phyloP scores from a whole-genome alignment of 2,888 invertebrate species.

The Chironomus tentans region DNA sequence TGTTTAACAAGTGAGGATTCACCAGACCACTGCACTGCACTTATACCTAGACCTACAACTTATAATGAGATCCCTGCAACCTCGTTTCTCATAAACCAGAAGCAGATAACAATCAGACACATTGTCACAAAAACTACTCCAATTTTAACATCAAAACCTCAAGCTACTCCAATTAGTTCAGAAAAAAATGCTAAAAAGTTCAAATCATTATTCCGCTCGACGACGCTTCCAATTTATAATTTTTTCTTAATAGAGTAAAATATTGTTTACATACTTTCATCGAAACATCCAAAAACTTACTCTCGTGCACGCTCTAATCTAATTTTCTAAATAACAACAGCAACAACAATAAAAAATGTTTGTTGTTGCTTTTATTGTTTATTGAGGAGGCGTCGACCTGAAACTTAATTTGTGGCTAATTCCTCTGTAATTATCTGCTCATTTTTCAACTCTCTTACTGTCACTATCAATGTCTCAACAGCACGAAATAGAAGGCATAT shows the following conservation, averaged over 20 bases:
- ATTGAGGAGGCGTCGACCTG: neutral
- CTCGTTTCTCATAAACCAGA: too few relatives aligned
- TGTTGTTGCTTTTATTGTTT: neutral
- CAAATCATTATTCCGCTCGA: neutral
- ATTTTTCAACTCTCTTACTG: slow-evolving; percentile 5
- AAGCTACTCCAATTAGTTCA: neutral
- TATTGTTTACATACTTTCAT: too few relatives aligned
- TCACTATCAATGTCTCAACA: neutral
- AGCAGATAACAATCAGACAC: too few relatives aligned
- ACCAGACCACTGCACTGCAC: too few relatives aligned
- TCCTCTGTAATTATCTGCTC: slow-evolving; percentile 19
- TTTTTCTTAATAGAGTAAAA: neutral
- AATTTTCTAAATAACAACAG: neutral
- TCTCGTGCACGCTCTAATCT: neutral
- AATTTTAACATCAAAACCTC: too few relatives aligned
- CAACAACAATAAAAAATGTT: neutral
- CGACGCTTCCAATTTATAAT: neutral
- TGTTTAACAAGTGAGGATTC: too few relatives aligned
- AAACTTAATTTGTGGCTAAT: slow-evolving; percentile 16
- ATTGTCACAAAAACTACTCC: too few relatives aligned
- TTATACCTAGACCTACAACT: too few relatives aligned
- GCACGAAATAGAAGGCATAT: too few relatives aligned
- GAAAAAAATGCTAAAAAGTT: neutral
- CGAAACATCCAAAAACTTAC: too few relatives aligned
- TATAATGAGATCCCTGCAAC: too few relatives aligned